A percentile compares a stretch with the other conserved stretches of the same genome.
Evolutionary conservation across 2,888 invertebrate species (phyloP).

Genomic region (Tenthredo livida): DNA sequence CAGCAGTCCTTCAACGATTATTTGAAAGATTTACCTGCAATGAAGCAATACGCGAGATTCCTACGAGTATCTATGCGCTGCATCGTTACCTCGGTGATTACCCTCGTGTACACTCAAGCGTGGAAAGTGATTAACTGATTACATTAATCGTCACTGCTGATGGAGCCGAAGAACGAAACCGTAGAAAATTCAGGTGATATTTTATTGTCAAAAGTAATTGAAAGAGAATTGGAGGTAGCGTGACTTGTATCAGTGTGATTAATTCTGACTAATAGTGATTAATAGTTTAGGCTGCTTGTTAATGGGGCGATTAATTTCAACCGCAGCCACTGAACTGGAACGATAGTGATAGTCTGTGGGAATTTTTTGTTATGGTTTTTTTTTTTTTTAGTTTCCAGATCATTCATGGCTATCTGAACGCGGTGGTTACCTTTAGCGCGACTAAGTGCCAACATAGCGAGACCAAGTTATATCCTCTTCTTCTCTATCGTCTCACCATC

Average conservation of each 20-base stretch:
- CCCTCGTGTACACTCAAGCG: not conserved
- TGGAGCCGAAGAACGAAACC: conserved; percentile 7
- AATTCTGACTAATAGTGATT: conserved; percentile 42
- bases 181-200: conserved; percentile 28
- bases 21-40: not conserved
- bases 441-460: conserved; percentile 40
- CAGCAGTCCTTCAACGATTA: not conserved
- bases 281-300: conserved; percentile 25
- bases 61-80: not conserved
- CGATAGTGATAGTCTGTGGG: conserved; percentile 36
- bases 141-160: conserved; percentile 32
- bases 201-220: conserved; percentile 47
- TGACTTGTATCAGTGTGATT: conserved; percentile 37
- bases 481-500: conserved; percentile 5
- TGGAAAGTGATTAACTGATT: conserved; percentile 26
- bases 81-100: not conserved
- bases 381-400: not conserved
- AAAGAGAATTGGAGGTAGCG: conserved; percentile 42
- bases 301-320: conserved; percentile 41
- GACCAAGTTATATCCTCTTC: not conserved
- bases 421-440: not conserved
- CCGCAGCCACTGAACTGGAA: conserved; percentile 35
- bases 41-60: not conserved
- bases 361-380: not conserved
- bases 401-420: conserved; percentile 10